phyloP scores from a whole-genome alignment of 92 coral and sea anemone species.

The Parazoanthus darwini region DNA sequence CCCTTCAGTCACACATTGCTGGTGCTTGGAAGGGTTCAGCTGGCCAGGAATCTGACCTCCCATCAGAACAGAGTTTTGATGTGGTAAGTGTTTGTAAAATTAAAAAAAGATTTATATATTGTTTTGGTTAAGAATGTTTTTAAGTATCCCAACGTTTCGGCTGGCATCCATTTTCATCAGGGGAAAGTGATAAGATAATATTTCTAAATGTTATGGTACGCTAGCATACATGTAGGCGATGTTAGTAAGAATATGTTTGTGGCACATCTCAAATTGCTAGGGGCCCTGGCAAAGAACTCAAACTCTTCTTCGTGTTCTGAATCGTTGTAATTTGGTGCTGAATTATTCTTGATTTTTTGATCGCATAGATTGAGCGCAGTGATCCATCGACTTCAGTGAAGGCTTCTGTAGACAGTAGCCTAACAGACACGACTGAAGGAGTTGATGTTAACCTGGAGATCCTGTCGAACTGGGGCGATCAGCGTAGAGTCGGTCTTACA shows the following conservation, averaged over 20 bases:
- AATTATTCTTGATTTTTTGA: neutral
- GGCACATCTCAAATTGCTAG: too few relatives aligned
- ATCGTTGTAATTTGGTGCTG: neutral
- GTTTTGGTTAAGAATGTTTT: too few relatives aligned
- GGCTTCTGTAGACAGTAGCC: constrained; percentile 13
- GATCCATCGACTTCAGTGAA: constrained; percentile 16
- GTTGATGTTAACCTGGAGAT: constrained; percentile 86
- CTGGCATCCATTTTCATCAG: too few relatives aligned
- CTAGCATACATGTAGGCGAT: too few relatives aligned
- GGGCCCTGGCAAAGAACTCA: too few relatives aligned
- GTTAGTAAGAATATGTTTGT: too few relatives aligned
- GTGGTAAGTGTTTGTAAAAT: neutral
- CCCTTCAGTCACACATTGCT: constrained; percentile 30
- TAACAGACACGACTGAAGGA: constrained; percentile 35
- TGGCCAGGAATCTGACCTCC: neutral
- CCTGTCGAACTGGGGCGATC: constrained; percentile 91
- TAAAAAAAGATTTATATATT: too few relatives aligned
- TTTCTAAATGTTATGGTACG: too few relatives aligned
- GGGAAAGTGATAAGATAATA: too few relatives aligned
- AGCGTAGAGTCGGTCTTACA: constrained; percentile 79
- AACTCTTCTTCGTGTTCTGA: neutral
- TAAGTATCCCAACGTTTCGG: too few relatives aligned
- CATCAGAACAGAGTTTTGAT: neutral
- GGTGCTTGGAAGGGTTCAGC: constrained; percentile 5
- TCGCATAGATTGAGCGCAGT: constrained; percentile 8